phyloP scores from a whole-genome alignment of 2,888 invertebrate species.

The Leptopilina drosophilae region DNA sequence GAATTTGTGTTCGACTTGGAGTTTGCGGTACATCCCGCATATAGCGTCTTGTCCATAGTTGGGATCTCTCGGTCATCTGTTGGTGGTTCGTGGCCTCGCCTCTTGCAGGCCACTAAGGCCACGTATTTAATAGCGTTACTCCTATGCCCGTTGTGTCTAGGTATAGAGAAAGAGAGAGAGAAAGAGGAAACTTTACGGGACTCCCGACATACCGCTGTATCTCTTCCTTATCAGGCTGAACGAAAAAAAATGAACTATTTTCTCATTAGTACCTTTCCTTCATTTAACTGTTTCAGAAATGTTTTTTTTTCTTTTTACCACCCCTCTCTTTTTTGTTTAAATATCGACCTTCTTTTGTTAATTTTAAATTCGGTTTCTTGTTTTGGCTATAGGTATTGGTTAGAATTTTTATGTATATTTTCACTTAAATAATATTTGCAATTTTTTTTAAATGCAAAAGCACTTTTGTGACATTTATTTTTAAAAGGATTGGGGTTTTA shows the following conservation, averaged over 20 bases:
- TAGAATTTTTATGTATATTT: neutral
- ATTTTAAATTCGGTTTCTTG: no score
- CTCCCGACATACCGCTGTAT: constrained; percentile 65
- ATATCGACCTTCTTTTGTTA: neutral
- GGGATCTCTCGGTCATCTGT: constrained; percentile 55
- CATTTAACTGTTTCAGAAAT: neutral
- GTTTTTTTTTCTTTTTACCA: neutral
- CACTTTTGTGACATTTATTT: neutral
- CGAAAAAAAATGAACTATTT: neutral
- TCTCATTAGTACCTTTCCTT: constrained; percentile 16
- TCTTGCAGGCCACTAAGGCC: constrained; percentile 47
- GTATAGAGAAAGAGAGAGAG: constrained; percentile 40
- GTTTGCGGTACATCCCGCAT: constrained; percentile 39
- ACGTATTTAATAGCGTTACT: constrained; percentile 47
- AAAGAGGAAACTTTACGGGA: constrained; percentile 64
- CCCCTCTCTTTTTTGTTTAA: neutral
- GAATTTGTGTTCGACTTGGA: constrained; percentile 14
- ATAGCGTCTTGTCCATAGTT: constrained; percentile 50
- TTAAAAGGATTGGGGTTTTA: neutral
- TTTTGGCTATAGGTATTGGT: no score
- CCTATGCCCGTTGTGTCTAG: constrained; percentile 28
- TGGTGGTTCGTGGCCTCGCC: constrained; percentile 55
- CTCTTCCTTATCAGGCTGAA: constrained; percentile 43
- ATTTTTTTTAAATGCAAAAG: no score
- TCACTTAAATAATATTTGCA: neutral